Base-by-base conservation (phyloP, 2,888 invertebrate genomes). In the Tanaodytes sp. region DNA sequence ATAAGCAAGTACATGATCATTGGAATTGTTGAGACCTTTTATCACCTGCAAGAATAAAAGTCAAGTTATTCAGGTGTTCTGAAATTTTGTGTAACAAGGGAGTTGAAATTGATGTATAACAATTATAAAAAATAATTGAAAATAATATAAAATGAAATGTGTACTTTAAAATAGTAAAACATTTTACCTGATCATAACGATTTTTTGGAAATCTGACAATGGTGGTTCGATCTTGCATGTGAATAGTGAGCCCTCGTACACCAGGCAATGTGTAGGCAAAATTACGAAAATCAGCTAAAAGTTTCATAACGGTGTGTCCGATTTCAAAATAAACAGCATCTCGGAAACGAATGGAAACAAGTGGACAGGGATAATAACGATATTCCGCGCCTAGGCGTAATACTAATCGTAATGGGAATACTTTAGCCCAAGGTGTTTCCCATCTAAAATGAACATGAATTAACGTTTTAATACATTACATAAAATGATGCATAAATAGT, bases 241-340 rank as follows among this genome's bases (percentile, higher is more conserved):
- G 93, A 70, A 95, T 92, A 3, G 90, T 89, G 71, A 94, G 86
- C 1, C 94, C 94, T 33, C 90, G 87, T 9, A 95, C 91, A 48
- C 90, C 89, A 0, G 93, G 92, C 74, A 95, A 82, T 31, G 92
- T 92, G 81, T 94, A 95, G 1, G 92, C 89, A 81, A 91, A 94
- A 81, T 93, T 94, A 64, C 93, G 88, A 80, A 95, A 94, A 86
- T 95, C 95, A 8, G 93, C 94, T 73, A 95, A 85, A 55, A 95
- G 88, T 86, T 93, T 94, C 85, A 95, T 93, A 66, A 95, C 93
- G 8, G 95, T 95, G 81, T 94, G 94, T 0, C 94, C 94, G 63
- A 95, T 92, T 86, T 95, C 94, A 23, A 90, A 92, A 82, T 92
- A 95, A 3, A 94, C 91, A 0, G 94, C 91, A 74, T 92, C 91